Evolutionary conservation across 2,113 vertebrate species (phyloP), one percentile per base, ranked within the genome.

Genomic region (Vidua chalybeata): DNA sequence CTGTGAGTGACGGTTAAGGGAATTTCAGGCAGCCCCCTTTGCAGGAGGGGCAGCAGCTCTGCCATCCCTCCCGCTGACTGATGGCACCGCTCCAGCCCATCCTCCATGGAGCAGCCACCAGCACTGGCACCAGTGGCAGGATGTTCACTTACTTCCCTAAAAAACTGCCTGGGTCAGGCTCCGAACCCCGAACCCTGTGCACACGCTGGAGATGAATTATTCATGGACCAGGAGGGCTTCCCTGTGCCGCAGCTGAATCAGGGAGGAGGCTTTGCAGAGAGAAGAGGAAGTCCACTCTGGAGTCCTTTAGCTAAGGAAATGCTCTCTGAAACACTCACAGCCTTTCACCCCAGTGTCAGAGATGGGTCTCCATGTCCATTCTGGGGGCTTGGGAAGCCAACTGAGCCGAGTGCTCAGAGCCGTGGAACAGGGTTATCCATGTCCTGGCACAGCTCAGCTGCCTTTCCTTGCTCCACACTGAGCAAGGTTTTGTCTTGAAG

Each of bases 11-110:
- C 0, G 10, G 72, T 77, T 67, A 13, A 80, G 85, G 85, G 88
- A 89, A 66, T 79, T 79, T 66, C 2, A 18, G 83, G 52, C 73
- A 46, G 26, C 13, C n/a, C 43, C 31, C 13, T 84, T 78, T 78
- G 39, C 72, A 68, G 73, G 85, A 93, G 83, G 21, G 79, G 88
- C 71, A 94, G 88, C 76, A 72, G 88, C 83, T 90, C 83, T 82
- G 43, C 88, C 33, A 7, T 71, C 51, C 62, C 84, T 94, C 62
- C 77, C 0, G 6, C 84, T 83, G 81, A 15, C 54, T 30, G 76
- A 45, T 89, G 88, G 85, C 93, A 89, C 51, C 0, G 33, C 12
- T 83, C 83, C 90, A 85, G 14, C 54, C 13, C 71, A 33, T 73
- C 41, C 84, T 26, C 27, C 58, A 4, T 0, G 23, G 39, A 81